Evolutionary conservation across 2,113 vertebrate genomes (phyloP).

Genomic region (Muntiacus muntjak): DNA sequence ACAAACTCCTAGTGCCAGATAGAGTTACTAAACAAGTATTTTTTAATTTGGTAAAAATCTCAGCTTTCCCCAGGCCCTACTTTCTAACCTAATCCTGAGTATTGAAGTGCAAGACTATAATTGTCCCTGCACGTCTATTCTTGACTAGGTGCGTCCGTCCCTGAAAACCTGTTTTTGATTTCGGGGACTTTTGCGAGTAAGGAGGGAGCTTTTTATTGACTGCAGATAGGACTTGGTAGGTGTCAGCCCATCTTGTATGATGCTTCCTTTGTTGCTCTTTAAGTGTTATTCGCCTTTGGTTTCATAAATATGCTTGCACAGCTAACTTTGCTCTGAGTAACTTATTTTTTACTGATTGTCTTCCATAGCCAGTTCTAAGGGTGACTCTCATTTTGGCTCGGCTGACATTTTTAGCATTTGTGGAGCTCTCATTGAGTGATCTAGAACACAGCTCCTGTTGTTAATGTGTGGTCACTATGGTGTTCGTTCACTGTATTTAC

Average conservation of each 20-base stretch:
- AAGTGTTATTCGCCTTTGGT: not conserved
- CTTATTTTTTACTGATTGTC: not conserved
- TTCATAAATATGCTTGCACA: not conserved
- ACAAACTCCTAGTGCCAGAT: not conserved
- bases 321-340: not conserved
- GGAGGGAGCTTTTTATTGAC: not conserved
- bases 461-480: not conserved
- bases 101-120: not conserved
- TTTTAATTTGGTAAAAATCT: not conserved
- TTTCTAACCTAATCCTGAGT: not conserved
- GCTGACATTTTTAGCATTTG: not conserved
- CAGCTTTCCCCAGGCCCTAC: not conserved
- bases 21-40: not conserved
- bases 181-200: not conserved
- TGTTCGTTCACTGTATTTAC: not conserved
- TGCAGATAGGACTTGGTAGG: not conserved
- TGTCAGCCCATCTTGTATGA: not conserved
- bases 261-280: not conserved
- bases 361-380: not conserved
- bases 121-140: not conserved
- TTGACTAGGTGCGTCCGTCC: not conserved
- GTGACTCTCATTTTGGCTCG: not conserved
- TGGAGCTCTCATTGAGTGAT: not conserved
- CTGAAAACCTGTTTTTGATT: not conserved
- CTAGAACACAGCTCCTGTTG: not conserved